phyloP scores from a whole-genome alignment of 2,797 vertebrate genomes.

The Leptoclinus maculatus region DNA sequence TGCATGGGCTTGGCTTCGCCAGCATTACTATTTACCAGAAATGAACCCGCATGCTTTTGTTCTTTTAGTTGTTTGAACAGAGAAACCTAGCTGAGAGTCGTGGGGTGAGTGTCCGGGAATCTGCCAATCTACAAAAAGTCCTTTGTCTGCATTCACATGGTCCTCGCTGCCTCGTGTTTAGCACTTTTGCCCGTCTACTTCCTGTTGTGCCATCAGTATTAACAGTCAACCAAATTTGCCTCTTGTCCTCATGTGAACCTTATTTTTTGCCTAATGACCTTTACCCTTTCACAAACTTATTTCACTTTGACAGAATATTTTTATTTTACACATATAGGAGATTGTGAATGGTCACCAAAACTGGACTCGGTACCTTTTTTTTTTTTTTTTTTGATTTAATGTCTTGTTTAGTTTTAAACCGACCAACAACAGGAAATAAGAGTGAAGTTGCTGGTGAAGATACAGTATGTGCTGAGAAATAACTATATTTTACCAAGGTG shows the following conservation, averaged over 20 bases:
- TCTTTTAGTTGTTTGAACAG: neutral
- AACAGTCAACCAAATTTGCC: constrained; percentile 42
- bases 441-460: neutral
- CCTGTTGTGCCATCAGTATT: constrained; percentile 59
- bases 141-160: constrained; percentile 4
- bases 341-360: constrained; percentile 13
- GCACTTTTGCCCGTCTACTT: constrained; percentile 33
- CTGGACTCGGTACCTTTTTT: neutral
- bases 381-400: neutral
- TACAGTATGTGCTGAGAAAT: neutral
- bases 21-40: constrained; percentile 12
- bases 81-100: constrained; percentile 17
- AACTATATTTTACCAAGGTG: neutral
- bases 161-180: constrained; percentile 39
- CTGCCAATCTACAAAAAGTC: constrained; percentile 19
- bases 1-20: constrained; percentile 51
- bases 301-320: constrained; percentile 21
- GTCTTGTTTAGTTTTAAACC: neutral
- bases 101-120: constrained; percentile 37
- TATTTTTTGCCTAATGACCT: constrained; percentile 38
- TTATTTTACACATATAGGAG: constrained; percentile 2
- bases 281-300: constrained; percentile 10
- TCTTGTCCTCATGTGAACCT: constrained; percentile 49
- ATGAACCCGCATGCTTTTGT: constrained; percentile 29
- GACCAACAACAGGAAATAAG: neutral